Evolutionary conservation across 2,888 invertebrate species (phyloP).

Genomic region (Stramonita haemastoma): DNA sequence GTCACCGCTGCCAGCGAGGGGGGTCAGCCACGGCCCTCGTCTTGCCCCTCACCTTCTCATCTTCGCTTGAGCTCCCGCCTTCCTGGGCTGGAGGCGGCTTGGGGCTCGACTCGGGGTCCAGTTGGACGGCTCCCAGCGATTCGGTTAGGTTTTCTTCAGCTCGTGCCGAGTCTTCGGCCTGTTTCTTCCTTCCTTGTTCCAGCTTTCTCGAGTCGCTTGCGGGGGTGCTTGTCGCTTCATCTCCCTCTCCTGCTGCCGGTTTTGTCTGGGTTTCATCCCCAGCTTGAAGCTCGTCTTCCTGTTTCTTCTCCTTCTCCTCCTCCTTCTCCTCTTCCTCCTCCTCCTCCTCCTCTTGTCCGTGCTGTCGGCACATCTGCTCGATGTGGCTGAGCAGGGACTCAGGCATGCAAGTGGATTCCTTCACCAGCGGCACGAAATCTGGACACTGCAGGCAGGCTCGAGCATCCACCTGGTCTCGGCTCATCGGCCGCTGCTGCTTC

Average conservation of each 20-base stretch:
- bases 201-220: background rate
- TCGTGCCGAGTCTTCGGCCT: no score
- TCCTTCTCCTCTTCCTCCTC: background rate
- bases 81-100: no score
- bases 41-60: no score
- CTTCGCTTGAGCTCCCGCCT: no score
- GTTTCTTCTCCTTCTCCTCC: no score
- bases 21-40: no score
- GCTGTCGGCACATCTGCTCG: background rate
- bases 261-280: background rate
- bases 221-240: background rate
- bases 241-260: background rate
- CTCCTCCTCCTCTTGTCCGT: background rate
- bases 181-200: background rate
- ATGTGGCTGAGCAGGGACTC: background rate
- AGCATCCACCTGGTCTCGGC: background rate
- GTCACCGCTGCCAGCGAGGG: no score
- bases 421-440: background rate
- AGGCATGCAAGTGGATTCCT: constrained; percentile 4
- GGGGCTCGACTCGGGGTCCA: no score
- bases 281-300: background rate
- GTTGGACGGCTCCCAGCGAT: no score
- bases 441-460: background rate
- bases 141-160: no score
- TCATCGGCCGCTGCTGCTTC: background rate